Percentiles rank a stretch among this genome's conserved stretches.
phyloP scores from a whole-genome alignment of 1,140 invertebrate genomes.

The Bombus breviceps region DNA sequence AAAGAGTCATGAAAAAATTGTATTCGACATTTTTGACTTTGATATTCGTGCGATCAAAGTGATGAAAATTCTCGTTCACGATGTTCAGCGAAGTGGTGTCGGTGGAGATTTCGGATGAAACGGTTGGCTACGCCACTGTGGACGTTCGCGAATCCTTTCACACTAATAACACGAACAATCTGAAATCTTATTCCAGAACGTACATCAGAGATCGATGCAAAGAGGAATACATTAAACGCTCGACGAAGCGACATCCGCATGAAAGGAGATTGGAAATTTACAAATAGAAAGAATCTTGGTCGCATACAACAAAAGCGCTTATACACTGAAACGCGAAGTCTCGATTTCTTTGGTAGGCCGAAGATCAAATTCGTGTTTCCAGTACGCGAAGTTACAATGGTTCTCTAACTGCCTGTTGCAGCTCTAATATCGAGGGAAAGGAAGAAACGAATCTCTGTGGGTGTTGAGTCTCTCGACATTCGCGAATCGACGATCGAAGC shows the following conservation, averaged over 20 bases:
- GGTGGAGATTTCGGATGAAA: not conserved
- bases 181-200: slow-evolving; percentile 37
- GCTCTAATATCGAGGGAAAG: not conserved
- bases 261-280: not conserved
- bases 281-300: not conserved
- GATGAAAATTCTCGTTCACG: not conserved
- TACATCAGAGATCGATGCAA: slow-evolving; percentile 14
- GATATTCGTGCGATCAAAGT: too few species aligned
- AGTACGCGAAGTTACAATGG: too few species aligned
- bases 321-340: not conserved
- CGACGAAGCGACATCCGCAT: not conserved
- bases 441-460: slow-evolving; percentile 3
- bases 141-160: not conserved
- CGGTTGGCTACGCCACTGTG: slow-evolving; percentile 1
- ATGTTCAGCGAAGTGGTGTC: not conserved
- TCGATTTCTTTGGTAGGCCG: not conserved
- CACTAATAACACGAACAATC: slow-evolving; percentile 15
- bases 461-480: not conserved
- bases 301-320: not conserved
- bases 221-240: slow-evolving; percentile 16
- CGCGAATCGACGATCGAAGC: slow-evolving; percentile 23
- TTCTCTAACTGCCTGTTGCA: not conserved
- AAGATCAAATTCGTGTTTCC: not conserved
- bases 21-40: too few species aligned
- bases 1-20: too few species aligned